phyloP scores from a whole-genome alignment of 1,140 invertebrate genomes.

The Heliconius hermathena region DNA sequence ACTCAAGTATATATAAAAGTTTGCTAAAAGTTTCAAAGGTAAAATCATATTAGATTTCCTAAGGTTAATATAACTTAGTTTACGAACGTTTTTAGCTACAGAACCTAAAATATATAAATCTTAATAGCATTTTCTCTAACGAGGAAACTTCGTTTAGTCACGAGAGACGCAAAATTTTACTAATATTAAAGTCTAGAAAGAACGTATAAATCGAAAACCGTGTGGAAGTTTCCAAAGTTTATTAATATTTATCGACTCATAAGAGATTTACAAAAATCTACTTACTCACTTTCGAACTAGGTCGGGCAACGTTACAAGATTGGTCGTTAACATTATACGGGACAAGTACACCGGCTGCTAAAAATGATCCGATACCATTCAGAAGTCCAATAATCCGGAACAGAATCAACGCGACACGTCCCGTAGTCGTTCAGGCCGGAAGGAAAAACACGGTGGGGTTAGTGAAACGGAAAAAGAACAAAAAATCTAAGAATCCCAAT shows the following conservation, averaged over 20 bases:
- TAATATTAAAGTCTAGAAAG: slow-evolving; percentile 34
- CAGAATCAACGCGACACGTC: slow-evolving; percentile 82
- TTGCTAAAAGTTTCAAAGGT: not conserved
- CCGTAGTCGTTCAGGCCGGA: slow-evolving; percentile 74
- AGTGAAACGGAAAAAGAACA: slow-evolving; percentile 80
- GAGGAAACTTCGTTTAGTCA: slow-evolving; percentile 28
- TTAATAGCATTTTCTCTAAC: slow-evolving; percentile 24
- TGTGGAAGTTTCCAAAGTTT: slow-evolving; percentile 12
- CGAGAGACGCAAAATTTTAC: slow-evolving; percentile 29
- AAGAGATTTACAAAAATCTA: slow-evolving; percentile 31
- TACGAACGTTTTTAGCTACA: slow-evolving; percentile 5
- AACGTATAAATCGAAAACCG: slow-evolving; percentile 25
- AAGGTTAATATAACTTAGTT: not conserved
- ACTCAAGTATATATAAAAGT: not conserved
- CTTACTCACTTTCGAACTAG: slow-evolving; percentile 81
- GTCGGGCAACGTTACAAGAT: slow-evolving; percentile 93
- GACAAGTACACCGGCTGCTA: slow-evolving; percentile 87
- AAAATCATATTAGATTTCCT: not conserved
- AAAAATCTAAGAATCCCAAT: slow-evolving; percentile 83
- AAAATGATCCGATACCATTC: slow-evolving; percentile 84
- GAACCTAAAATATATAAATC: slow-evolving; percentile 17
- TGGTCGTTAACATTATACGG: slow-evolving; percentile 96
- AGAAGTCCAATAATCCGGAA: slow-evolving; percentile 81
- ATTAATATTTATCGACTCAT: slow-evolving; percentile 1
- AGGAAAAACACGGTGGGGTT: slow-evolving; percentile 73